A percentile compares a stretch with the other conserved stretches of the same genome.
Evolutionary conservation across 2,888 invertebrate genomes (phyloP).

Genomic region (Clepsis dumicolana): DNA sequence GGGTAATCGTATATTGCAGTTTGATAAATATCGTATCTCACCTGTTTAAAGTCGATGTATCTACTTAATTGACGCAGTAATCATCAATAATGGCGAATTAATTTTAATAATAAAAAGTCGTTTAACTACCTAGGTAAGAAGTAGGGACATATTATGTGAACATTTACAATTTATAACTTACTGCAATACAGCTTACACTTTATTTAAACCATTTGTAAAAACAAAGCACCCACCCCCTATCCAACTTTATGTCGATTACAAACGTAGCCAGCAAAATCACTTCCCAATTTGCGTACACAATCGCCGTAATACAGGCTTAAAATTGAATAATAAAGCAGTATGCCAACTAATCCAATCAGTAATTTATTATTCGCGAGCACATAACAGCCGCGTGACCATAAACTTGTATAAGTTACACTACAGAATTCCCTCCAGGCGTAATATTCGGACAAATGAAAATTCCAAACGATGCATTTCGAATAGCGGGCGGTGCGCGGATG

Average conservation of each 20-base stretch:
- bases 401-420: conserved; percentile 64
- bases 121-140: no score
- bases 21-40: no score
- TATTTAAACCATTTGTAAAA: background rate
- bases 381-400: conserved; percentile 58
- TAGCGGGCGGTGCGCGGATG: conserved; percentile 69
- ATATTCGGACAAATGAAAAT: conserved; percentile 83
- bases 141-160: no score
- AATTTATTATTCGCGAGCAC: conserved; percentile 54
- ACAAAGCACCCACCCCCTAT: background rate
- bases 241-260: background rate
- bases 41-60: no score
- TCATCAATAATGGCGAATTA: no score
- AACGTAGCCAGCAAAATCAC: conserved; percentile 11
- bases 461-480: conserved; percentile 73
- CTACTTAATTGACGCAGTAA: no score
- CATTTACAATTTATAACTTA: no score
- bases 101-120: no score
- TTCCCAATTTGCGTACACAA: conserved; percentile 14
- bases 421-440: conserved; percentile 71
- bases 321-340: conserved; percentile 41
- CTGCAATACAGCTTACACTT: background rate
- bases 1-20: background rate
- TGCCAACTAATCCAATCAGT: conserved; percentile 60
- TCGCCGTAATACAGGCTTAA: conserved; percentile 29